Evolutionary conservation across 2,888 invertebrate genomes (phyloP).

Genomic region (Melanotus villosus): DNA sequence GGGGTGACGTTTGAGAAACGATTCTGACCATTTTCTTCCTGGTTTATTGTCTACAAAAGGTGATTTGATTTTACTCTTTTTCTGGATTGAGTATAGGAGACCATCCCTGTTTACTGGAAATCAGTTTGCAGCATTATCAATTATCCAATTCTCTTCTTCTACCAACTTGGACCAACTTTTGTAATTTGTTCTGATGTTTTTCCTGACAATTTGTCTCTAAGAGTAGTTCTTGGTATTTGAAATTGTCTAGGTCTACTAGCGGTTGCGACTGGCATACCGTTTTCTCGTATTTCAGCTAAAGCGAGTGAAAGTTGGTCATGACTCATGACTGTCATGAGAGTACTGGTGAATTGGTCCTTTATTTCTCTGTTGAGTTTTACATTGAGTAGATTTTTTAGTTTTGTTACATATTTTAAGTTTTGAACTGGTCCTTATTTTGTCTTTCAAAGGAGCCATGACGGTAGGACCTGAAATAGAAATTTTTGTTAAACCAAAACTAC

Average conservation of each 20-base stretch:
- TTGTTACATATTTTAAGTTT: too few relatives aligned
- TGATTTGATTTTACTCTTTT: slow-evolving; percentile 6
- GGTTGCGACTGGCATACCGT: neutral
- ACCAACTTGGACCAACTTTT: slow-evolving; percentile 1
- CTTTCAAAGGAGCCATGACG: too few relatives aligned
- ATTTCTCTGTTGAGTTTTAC: neutral
- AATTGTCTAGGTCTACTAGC: slow-evolving; percentile 1
- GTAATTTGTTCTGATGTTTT: slow-evolving; percentile 3
- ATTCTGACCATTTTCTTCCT: slow-evolving; percentile 15
- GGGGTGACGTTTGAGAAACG: slow-evolving; percentile 9
- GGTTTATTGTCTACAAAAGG: slow-evolving; percentile 5
- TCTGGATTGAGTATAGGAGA: slow-evolving; percentile 8
- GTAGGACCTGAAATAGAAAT: too few relatives aligned
- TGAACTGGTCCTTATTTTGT: too few relatives aligned
- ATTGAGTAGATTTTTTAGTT: neutral
- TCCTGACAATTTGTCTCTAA: neutral
- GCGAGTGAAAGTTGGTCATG: neutral
- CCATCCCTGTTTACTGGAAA: slow-evolving; percentile 26
- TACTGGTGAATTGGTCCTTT: slow-evolving; percentile 13
- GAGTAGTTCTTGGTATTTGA: slow-evolving; percentile 5
- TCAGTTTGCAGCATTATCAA: neutral
- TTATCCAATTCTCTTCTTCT: slow-evolving; percentile 20
- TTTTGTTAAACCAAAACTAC: too few relatives aligned
- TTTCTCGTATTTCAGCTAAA: neutral
- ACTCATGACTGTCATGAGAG: too few relatives aligned